Percentiles rank a stretch among this genome's conserved stretches.
phyloP scores from a whole-genome alignment of 2,888 invertebrate species.

The Limnephilus marmoratus region DNA sequence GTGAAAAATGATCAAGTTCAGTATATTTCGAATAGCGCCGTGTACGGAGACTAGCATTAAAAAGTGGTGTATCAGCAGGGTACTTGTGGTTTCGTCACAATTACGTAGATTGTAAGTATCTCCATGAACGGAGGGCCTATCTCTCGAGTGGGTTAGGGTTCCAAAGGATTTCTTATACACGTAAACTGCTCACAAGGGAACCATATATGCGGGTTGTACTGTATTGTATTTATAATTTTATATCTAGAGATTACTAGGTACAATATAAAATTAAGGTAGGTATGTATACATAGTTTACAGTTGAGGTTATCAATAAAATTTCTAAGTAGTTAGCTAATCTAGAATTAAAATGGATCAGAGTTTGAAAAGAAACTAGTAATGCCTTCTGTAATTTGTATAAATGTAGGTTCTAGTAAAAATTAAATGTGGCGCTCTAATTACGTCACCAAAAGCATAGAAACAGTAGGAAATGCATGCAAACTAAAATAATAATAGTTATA shows the following conservation, averaged over 20 bases:
- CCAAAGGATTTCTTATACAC: no score
- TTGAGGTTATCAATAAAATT: not conserved
- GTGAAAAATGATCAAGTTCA: no score
- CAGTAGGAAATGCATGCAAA: not conserved
- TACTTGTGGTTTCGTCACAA: no score
- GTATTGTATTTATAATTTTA: not conserved
- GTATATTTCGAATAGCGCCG: no score
- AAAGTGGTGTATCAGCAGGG: no score
- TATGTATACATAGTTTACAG: not conserved
- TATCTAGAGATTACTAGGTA: not conserved
- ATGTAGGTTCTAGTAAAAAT: no score
- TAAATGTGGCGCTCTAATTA: not conserved
- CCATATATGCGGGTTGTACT: not conserved
- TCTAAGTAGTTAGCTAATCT: not conserved
- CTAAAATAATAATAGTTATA: not conserved
- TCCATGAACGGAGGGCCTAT: no score
- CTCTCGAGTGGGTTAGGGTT: no score
- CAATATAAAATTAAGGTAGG: not conserved
- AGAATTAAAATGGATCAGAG: not conserved
- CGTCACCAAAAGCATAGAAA: not conserved
- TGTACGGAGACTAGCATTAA: no score
- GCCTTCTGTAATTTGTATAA: not conserved
- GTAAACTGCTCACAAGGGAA: no score
- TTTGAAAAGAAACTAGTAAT: not conserved
- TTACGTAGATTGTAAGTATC: no score